phyloP scores from a whole-genome alignment of 2,888 invertebrate genomes.

The Elmis aenea region DNA sequence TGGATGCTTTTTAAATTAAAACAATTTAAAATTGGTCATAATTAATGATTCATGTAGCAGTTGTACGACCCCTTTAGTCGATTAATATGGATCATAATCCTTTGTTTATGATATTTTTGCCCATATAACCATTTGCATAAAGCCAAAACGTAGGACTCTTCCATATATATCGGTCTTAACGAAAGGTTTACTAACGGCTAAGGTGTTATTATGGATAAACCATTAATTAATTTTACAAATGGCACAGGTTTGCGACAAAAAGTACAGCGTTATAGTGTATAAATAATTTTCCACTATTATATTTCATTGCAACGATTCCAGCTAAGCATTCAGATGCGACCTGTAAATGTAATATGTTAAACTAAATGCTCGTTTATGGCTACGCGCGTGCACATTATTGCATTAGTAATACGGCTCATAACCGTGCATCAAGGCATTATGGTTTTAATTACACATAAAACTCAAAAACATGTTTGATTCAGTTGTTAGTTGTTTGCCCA shows the following conservation, averaged over 20 bases:
- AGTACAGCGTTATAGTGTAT: conserved; percentile 23
- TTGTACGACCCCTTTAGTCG: no score
- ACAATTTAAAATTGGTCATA: no score
- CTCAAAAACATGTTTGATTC: no score
- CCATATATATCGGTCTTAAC: no score
- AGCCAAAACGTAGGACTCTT: no score
- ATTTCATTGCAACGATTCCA: conserved; percentile 27
- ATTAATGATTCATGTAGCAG: no score
- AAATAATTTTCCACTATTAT: conserved; percentile 32
- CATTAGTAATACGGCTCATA: conserved; percentile 36
- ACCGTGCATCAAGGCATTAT: conserved; percentile 40
- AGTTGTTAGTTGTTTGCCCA: no score
- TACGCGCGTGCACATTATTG: conserved; percentile 35
- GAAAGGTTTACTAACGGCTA: no score
- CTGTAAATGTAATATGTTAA: conserved; percentile 33
- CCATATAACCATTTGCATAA: no score
- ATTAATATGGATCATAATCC: no score
- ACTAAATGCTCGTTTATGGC: conserved; percentile 35
- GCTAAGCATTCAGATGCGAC: conserved; percentile 24
- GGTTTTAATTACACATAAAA: conserved; percentile 20
- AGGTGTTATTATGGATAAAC: conserved; percentile 6
- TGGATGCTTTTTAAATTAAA: no score
- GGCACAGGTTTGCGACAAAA: conserved; percentile 25
- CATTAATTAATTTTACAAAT: conserved; percentile 27
- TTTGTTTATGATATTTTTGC: no score